phyloP scores from a whole-genome alignment of 1,140 invertebrate genomes.

The Bombus waltoni region DNA sequence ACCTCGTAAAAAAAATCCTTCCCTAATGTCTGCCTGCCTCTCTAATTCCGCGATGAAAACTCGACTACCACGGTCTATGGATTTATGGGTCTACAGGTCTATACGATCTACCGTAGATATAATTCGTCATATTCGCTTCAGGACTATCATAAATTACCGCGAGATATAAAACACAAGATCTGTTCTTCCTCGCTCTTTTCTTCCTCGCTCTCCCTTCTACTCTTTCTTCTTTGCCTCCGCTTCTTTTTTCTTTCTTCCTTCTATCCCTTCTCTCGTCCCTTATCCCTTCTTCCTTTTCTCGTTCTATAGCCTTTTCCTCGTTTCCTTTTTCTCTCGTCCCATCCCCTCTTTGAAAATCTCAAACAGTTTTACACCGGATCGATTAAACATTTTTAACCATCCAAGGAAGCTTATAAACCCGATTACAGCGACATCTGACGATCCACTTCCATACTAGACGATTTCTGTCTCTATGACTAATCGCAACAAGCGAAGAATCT shows the following conservation, averaged over 20 bases:
- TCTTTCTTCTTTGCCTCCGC: background rate
- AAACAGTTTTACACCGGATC: background rate
- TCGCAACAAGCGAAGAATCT: background rate
- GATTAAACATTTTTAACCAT: background rate
- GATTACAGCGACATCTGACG: background rate
- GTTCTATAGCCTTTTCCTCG: background rate
- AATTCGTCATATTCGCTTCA: background rate
- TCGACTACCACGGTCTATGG: background rate
- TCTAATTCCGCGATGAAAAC: background rate
- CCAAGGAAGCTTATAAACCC: background rate
- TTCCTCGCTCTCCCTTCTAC: too few relatives aligned
- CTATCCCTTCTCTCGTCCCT: too few relatives aligned
- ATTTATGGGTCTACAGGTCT: background rate
- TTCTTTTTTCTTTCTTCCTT: background rate
- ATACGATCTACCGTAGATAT: background rate
- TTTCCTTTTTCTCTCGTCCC: background rate
- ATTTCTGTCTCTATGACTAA: background rate
- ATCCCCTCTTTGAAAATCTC: background rate
- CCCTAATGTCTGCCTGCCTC: background rate
- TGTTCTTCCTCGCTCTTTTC: too few relatives aligned
- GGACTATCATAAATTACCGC: background rate
- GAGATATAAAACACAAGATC: too few relatives aligned
- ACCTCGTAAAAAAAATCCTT: slow-evolving; percentile 69
- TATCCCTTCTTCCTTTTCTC: background rate
- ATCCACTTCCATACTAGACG: background rate